phyloP scores from a whole-genome alignment of 2,113 vertebrate species.

The Gobio gobio region DNA sequence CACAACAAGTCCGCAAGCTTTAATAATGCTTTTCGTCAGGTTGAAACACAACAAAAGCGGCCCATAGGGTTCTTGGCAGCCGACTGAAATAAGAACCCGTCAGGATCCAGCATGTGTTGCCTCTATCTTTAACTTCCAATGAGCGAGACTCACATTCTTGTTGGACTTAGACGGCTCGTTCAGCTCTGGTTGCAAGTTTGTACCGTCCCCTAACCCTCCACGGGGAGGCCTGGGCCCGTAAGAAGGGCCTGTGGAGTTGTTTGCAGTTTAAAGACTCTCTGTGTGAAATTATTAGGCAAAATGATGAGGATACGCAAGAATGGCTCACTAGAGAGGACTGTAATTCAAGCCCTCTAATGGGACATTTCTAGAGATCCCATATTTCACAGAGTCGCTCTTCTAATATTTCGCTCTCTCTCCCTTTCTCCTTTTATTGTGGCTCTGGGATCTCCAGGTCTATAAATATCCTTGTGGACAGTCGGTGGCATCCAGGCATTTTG shows the following conservation, averaged over 20 bases:
- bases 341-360: conserved; percentile 46
- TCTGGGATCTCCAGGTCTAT: conserved; percentile 38
- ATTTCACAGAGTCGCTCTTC: conserved; percentile 26
- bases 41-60: conserved; percentile 67
- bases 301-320: conserved; percentile 28
- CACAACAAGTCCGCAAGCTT: conserved; percentile 46
- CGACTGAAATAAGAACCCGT: conserved; percentile 82
- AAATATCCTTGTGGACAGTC: conserved; percentile 40
- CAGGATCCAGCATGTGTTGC: conserved; percentile 76
- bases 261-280: conserved; percentile 46
- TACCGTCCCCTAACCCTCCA: conserved; percentile 66
- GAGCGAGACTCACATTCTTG: conserved; percentile 94
- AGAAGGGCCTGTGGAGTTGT: conserved; percentile 11
- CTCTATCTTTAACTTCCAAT: conserved; percentile 98
- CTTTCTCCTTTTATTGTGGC: conserved; percentile 33
- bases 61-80: conserved; percentile 62
- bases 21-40: conserved; percentile 33
- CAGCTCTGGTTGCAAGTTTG: conserved; percentile 81
- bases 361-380: conserved; percentile 36
- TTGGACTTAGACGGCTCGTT: conserved; percentile 79
- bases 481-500: conserved; percentile 33
- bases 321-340: conserved; percentile 8
- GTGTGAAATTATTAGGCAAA: conserved; percentile 38
- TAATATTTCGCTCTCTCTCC: conserved; percentile 3
- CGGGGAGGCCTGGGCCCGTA: conserved; percentile 58